Evolutionary conservation across 2,888 invertebrate genomes (phyloP).

Genomic region (Pristionchus mayeri): DNA sequence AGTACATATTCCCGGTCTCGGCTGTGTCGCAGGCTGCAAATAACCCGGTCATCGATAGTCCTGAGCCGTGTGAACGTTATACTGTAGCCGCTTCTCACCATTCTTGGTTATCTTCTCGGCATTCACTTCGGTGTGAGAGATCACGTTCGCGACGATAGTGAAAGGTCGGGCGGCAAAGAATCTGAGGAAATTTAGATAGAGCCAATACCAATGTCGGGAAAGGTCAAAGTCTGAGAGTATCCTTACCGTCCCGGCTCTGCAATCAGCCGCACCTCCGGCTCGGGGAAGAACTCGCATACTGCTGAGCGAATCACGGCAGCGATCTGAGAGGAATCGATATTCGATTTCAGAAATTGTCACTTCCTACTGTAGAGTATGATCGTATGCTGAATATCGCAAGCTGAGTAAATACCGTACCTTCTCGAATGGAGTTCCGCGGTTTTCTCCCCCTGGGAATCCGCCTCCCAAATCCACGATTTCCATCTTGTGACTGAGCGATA

Average conservation of each 20-base stretch:
- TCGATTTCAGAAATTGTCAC: slow-evolving; percentile 80
- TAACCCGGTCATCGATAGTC: too few relatives aligned
- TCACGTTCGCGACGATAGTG: too few relatives aligned
- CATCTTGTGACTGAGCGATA: slow-evolving; percentile 85
- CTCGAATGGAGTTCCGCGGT: slow-evolving; percentile 81
- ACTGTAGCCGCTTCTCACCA: too few relatives aligned
- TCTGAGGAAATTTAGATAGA: background rate
- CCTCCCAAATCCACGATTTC: slow-evolving; percentile 88
- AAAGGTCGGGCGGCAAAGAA: slow-evolving; percentile 95
- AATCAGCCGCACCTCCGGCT: too few relatives aligned
- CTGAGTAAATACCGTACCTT: slow-evolving; percentile 80
- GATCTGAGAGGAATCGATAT: too few relatives aligned
- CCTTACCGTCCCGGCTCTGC: too few relatives aligned
- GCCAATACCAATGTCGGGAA: slow-evolving; percentile 80
- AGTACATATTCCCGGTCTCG: too few relatives aligned
- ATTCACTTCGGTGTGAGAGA: slow-evolving; percentile 88
- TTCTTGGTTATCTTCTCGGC: slow-evolving; percentile 68
- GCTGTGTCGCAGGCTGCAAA: too few relatives aligned
- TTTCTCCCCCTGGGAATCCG: slow-evolving; percentile 87
- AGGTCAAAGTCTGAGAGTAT: slow-evolving; percentile 88
- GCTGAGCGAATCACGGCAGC: too few relatives aligned
- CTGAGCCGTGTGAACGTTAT: too few relatives aligned
- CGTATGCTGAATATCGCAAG: background rate
- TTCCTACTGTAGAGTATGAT: background rate
- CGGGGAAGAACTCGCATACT: too few relatives aligned